Base-by-base conservation (phyloP, 92 coral and sea anemone genomes). In the Epizoanthus scotinus region DNA sequence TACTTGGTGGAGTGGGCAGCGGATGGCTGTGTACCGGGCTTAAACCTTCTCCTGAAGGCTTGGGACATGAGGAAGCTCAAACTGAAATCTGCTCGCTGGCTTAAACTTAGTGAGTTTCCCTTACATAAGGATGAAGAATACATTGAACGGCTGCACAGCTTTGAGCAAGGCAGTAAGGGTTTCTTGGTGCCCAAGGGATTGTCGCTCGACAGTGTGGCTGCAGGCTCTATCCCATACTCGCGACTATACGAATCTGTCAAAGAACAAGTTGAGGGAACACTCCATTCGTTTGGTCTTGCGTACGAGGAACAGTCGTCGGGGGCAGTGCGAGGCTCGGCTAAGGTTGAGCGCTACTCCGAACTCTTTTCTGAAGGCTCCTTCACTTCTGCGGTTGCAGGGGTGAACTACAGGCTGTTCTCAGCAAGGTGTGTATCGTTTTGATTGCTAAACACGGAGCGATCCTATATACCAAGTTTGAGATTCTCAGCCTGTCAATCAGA, bases 21-120 rank as follows among this genome's bases (percentile, higher is more conserved):
- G 19, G 69, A 75, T 60, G 81, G 81, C 42, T 75, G 81, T 60
- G 56, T 58, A 6, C 81, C 81, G 21, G 69, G 81, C 56, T 24
- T 75, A 18, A 29, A 58, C 58, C 24, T 22, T 62, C 69, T 75
- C 6, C 58, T 75, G 81, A 59, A 75, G 40, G 81, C 54, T 36
- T 75, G 81, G 81, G 81, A 75, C 21, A 75, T 75, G 81, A 75
- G 58, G 38, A 31, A 28, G 6, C 50, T 75, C 34, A 58, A 34
- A 26, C 58, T 75, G 34, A 58, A 75, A 62, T 8, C 53, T 75
- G 67, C 69, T 13, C 81, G 81, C 55, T 75, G 81, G 81, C 81
- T 75, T 31, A 57, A n/a, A 49, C 20, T 19, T 19, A 20, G 18
- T 54, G n/a, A 75, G 42, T 75, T 75, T 58, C 81, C 81, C 22